Base-by-base conservation (phyloP, 2,113 vertebrate species). In the Pogona vitticeps region DNA sequence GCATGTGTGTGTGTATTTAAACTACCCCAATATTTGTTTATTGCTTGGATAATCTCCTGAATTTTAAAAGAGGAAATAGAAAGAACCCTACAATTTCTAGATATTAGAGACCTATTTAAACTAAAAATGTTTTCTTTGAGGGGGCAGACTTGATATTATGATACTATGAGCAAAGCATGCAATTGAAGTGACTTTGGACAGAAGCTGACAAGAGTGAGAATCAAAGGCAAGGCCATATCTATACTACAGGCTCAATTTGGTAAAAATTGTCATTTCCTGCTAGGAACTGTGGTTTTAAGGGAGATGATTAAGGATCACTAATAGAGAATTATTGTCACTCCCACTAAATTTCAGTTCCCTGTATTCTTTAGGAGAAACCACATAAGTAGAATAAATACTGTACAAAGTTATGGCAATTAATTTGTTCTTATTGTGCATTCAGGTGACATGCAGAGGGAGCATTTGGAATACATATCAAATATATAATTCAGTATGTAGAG, bases 81-180 rank as follows among this genome's bases (percentile, higher is more conserved):
- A 52, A 67, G 63, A 61, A 83, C 33, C 23, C 65, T 38, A 68
- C 15, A 42, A 26, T 3, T 65, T 65, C 38, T 65, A 8, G 36
- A 77, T 56, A 77, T 75, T 83, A 83, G 81, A 89, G 63, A 52
- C 58, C 88, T 76, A 46, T 42, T 63, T 76, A 76, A 63, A 84
- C 18, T 40, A 76, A 84, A 58, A 65, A 46, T 76, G 38, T 58
- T 33, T 52, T 10, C 6, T 76, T 84, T 84, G 46, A n/a, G n/a
- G n/a, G 46, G 58, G 38, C 70, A 73, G 38, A 23, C 8, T 56
- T 40, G 70, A 46, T 21, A 89, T 83, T 70, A 84, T 89, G 90
- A 84, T 91, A 84, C 88, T 89, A 82, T 91, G 79, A 94, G 86
- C 46, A 91, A 94, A 95, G 87, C 71, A 85, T 82, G 89, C 83